Base-by-base conservation (phyloP, 2,888 invertebrate genomes). In the Carabus problematicus region DNA sequence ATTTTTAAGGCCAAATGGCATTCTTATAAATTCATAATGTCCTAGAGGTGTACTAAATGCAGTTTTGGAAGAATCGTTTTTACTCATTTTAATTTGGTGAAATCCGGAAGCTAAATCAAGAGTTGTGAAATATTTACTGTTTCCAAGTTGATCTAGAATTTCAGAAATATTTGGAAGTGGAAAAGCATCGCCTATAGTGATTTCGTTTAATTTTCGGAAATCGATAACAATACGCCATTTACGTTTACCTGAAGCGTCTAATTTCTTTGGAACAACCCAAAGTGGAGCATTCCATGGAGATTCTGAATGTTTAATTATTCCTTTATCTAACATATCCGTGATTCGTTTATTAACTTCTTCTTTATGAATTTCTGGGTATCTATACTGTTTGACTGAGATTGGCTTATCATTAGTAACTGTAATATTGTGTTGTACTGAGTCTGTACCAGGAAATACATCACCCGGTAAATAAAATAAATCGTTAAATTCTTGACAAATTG, bases 171-270 rank as follows among this genome's bases (percentile, higher is more conserved):
- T 74, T 6, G 75, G 75, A 8, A 77, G 43, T 11, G 75, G 74
- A 47, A 72, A 74, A 8, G 12, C 16, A 66, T 79, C 79, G 1
- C 72, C 75, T 1, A 77, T 71, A 0, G 78, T 79, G 43, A 70
- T 72, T 16, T 78, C 75, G 68, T 80, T 80, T 61, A 79, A 64
- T 71, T 77, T 75, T 11, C 79, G 63, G 68, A 77, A 80, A 64
- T 81, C 79, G 1, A 79, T 75, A 7, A 81, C 80, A 18, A 80
- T 71, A 39, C 78, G 70, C 75, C 73, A 78, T 72, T 75, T 73
- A 12, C 67, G 64, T 69, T 75, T 72, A 12, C 76, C 75, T 2
- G 73, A 68, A 6, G 75, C 63, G 67, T 79, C 78, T 11, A 54
- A 7, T 70, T 77, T 78, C 70, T 78, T 77, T 2, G 75, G 75